These are phyloP conservation scores for Brassicogethes aeneus DNA, from an alignment of 2,888 invertebrate species.

Conservation along the genomic window DNA sequence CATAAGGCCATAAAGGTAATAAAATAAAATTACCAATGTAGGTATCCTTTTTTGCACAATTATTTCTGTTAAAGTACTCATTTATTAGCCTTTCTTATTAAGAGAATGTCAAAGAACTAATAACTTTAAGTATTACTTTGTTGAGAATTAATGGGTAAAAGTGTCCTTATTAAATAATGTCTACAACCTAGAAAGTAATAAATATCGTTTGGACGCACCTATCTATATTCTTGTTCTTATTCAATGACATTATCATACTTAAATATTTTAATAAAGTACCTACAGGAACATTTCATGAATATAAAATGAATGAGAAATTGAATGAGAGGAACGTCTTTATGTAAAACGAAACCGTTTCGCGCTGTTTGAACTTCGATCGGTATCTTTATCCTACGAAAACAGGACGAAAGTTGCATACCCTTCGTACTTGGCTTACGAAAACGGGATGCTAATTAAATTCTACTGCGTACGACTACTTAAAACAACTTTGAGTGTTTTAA, in stretches of 20 bases:
- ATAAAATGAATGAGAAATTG: constrained; percentile 7
- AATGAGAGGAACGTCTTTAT: not conserved
- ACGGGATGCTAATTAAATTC: not conserved
- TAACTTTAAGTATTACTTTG: too few relatives aligned
- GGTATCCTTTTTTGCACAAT: too few relatives aligned
- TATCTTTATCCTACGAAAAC: not conserved
- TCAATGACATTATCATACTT: constrained; percentile 1
- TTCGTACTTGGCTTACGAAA: not conserved
- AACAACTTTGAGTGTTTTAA: not conserved
- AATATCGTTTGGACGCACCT: too few relatives aligned
- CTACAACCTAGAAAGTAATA: too few relatives aligned
- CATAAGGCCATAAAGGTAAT: too few relatives aligned
- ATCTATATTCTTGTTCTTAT: not conserved
- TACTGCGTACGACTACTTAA: not conserved
- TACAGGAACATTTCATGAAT: constrained; percentile 10
- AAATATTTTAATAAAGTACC: constrained; percentile 12
- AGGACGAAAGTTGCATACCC: not conserved
- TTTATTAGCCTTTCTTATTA: too few relatives aligned
- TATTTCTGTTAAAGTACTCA: too few relatives aligned
- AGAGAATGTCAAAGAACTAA: too few relatives aligned
- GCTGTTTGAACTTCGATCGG: not conserved
- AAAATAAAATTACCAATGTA: too few relatives aligned
- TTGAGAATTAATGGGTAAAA: too few relatives aligned
- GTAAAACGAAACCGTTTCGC: too few relatives aligned
- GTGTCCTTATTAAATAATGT: too few relatives aligned